Base-by-base conservation (phyloP, 2,888 invertebrate species). In the Frankliniella intonsa region DNA sequence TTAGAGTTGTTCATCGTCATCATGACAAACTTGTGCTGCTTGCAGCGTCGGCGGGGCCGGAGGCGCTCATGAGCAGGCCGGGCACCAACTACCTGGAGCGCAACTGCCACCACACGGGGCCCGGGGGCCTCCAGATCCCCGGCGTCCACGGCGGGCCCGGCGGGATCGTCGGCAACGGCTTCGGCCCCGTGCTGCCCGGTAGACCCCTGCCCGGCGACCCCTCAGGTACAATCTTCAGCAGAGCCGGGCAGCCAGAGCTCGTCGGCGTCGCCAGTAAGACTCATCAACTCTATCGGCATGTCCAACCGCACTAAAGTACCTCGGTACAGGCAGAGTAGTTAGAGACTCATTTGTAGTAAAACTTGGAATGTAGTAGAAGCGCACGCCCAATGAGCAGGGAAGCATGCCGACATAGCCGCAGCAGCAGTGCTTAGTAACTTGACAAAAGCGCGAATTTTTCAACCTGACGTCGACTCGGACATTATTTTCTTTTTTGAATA, bases 61-160 rank as follows among this genome's bases (percentile, higher is more conserved):
- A 86, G 65, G 87, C 87, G 3, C 83, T 86, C 80, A 86, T 86
- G 84, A 86, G 85, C 82, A 84, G 87, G 82, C 86, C 86, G 50
- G 86, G 86, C 51, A 87, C 87, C 14, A 87, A 86, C 49, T 87
- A 87, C 84, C 87, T 85, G 82, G 87, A 87, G 81, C 85, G 87
- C 22, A 87, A 86, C 83, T 88, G 88, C 82, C 85, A 85, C 76
- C 84, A 83, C 51, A 81, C 83, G 25, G 85, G 84, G 79, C 85
- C 84, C 14, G 84, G 84, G 82, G 84, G 84, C 10, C 84, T 85
- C 80, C 84, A 84, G 12, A 84, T 84, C 25, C 84, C 85, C n/a
- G 83, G 38, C 5, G 38, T 38, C 38, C 38, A 38, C 38, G 38
- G 38, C 38, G 85, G 84, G 76, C 85, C 84, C 12, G 84, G 84